phyloP scores from a whole-genome alignment of 2,113 vertebrate genomes.

The Charadrius vociferus region DNA sequence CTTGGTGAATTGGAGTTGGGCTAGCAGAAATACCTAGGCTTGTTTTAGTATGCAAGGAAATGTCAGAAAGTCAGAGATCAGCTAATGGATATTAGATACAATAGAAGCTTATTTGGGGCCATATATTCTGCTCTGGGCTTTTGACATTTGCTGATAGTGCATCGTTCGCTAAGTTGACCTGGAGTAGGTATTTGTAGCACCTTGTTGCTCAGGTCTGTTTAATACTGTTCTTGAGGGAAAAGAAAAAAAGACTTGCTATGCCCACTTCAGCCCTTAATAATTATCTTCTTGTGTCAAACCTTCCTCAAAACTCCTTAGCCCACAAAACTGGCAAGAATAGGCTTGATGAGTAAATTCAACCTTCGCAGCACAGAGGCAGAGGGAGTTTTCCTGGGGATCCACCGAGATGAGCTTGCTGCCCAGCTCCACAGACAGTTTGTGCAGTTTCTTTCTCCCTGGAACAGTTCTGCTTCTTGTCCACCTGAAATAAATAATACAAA shows the following conservation, averaged over 20 bases:
- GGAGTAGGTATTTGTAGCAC: background rate
- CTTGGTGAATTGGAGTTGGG: background rate
- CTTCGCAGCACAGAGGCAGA: background rate
- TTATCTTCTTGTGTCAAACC: background rate
- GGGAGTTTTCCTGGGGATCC: background rate
- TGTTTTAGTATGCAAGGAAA: background rate
- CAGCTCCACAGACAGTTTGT: background rate
- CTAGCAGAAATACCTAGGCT: background rate
- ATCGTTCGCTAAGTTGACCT: background rate
- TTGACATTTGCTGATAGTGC: background rate
- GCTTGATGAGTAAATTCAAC: background rate
- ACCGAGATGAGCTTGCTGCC: background rate
- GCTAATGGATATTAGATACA: background rate
- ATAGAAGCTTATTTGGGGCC: background rate
- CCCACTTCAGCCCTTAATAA: background rate
- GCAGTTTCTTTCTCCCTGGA: background rate
- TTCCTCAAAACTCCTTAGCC: background rate
- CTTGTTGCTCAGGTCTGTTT: background rate
- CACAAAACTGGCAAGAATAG: background rate
- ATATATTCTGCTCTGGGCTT: background rate
- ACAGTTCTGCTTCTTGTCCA: background rate
- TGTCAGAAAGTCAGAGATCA: background rate
- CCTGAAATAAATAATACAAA: slow-evolving; percentile 10
- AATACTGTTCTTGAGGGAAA: background rate
- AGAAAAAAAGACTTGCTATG: background rate